phyloP scores from a whole-genome alignment of 2,888 invertebrate genomes.

The Idaea dimidiata region DNA sequence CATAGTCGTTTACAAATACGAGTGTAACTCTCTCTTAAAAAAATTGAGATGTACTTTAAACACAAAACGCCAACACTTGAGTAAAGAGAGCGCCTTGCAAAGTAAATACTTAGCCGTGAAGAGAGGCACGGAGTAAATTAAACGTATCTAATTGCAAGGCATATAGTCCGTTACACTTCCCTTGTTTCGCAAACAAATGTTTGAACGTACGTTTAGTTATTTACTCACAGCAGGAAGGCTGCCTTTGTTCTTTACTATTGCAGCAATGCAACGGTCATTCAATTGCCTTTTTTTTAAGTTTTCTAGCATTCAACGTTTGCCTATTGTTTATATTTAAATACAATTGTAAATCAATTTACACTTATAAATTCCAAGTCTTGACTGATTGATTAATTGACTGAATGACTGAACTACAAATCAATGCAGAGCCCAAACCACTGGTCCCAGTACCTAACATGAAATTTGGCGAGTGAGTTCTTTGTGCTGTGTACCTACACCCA shows the following conservation, averaged over 20 bases:
- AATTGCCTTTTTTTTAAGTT: neutral
- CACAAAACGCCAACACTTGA: neutral
- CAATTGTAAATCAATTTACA: too few relatives aligned
- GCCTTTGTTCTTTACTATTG: constrained; percentile 1
- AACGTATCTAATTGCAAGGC: constrained; percentile 15
- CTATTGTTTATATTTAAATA: neutral
- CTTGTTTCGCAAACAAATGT: constrained; percentile 14
- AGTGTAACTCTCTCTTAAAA: neutral
- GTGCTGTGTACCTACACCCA: too few relatives aligned
- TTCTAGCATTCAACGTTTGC: neutral
- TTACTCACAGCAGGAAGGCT: constrained; percentile 4
- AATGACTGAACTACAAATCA: too few relatives aligned
- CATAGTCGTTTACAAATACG: too few relatives aligned
- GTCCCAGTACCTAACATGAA: too few relatives aligned
- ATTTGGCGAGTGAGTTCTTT: too few relatives aligned
- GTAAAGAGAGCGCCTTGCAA: neutral
- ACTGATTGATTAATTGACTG: too few relatives aligned
- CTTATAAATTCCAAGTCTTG: too few relatives aligned
- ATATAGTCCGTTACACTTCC: constrained; percentile 14
- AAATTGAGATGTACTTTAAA: neutral
- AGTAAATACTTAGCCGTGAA: neutral
- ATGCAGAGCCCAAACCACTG: too few relatives aligned
- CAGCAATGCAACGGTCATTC: neutral
- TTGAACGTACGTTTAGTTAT: constrained; percentile 13
- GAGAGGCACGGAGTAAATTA: constrained; percentile 5